A percentile compares a stretch with the other conserved stretches of the same genome.
Conservation (phyloP, 2,888 invertebrate species). For the Tipula confusa region DNA sequence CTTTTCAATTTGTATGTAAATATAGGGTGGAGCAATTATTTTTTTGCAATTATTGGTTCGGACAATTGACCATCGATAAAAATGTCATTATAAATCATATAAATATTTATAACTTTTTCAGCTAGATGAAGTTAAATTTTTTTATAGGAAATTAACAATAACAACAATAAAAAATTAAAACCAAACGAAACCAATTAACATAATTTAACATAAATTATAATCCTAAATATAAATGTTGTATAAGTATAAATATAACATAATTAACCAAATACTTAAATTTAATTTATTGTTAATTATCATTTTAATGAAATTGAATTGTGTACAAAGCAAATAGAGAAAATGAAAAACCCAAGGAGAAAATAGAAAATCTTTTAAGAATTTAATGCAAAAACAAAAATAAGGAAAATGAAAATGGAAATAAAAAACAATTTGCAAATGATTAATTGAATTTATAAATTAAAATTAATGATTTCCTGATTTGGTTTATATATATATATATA, state of each 20-base stretch:
- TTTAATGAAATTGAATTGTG: not conserved
- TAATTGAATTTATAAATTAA: conserved; percentile 5
- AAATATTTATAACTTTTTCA: not conserved
- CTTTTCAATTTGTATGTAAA: not conserved
- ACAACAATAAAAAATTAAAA: not conserved
- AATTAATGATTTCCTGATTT: conserved; percentile 25
- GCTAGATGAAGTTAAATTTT: not conserved
- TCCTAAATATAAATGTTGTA: too few species aligned
- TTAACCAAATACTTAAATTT: conserved; percentile 16
- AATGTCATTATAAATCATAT: not conserved
- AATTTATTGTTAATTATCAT: not conserved
- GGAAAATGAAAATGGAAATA: not conserved
- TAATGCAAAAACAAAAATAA: not conserved
- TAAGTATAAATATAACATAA: not conserved
- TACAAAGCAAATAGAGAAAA: not conserved
- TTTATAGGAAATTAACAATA: not conserved
- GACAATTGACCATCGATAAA: not conserved
- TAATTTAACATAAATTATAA: not conserved
- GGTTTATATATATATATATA: not conserved
- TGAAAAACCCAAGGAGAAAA: not conserved
- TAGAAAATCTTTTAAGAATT: not conserved
- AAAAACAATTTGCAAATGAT: not conserved
- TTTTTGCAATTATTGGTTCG: not conserved
- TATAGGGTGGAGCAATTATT: not conserved
- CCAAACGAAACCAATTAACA: not conserved